These are phyloP conservation scores for Syngnathus rostellatus DNA, from an alignment of 2,797 vertebrate species.

Conservation along the genomic window DNA sequence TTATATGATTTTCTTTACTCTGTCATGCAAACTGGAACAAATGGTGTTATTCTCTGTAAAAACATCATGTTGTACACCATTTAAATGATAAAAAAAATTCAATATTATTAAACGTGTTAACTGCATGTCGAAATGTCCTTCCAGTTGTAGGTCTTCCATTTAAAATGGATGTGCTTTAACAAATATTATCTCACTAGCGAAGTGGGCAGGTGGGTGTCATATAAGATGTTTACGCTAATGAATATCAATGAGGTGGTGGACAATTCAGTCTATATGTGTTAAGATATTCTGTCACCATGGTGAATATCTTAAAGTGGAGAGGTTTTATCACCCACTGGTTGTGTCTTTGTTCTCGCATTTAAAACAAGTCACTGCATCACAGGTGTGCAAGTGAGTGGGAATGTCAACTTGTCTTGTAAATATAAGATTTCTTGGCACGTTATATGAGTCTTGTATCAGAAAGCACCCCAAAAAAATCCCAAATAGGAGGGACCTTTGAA, in stretches of 20 bases:
- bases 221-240: constrained; percentile 59
- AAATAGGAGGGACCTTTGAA: constrained; percentile 25
- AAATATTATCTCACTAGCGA: constrained; percentile 42
- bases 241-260: constrained; percentile 64
- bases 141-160: constrained; percentile 30
- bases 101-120: neutral
- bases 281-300: constrained; percentile 42
- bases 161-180: constrained; percentile 41
- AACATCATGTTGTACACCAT: neutral
- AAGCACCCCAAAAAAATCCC: constrained; percentile 13
- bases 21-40: neutral
- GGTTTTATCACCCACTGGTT: constrained; percentile 36
- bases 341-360: constrained; percentile 5
- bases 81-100: neutral
- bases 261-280: constrained; percentile 41
- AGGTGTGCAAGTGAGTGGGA: constrained; percentile 7
- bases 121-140: neutral
- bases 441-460: constrained; percentile 16
- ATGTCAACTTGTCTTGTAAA: constrained; percentile 13
- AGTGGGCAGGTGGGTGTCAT: constrained; percentile 50
- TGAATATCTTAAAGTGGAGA: constrained; percentile 34
- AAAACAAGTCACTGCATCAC: constrained; percentile 3
- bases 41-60: neutral
- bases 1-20: neutral
- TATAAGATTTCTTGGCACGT: constrained; percentile 4